Percentiles rank a stretch among this genome's conserved stretches.
Conservation (phyloP, 2,888 invertebrate genomes). For the Azorinus chamasolen region DNA sequence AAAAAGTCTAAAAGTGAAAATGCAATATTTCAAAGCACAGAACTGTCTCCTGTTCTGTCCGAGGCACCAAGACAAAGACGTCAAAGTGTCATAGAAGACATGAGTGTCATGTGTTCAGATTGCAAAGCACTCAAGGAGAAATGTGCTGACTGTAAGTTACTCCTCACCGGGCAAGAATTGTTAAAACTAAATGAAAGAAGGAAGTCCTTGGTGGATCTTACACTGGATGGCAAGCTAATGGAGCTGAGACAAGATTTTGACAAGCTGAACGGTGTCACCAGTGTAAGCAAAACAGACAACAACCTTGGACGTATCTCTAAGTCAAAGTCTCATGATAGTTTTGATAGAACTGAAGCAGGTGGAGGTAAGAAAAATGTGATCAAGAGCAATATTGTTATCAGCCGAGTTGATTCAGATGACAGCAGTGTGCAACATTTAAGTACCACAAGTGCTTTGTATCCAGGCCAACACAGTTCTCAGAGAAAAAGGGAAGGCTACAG, state of each 20-base stretch:
- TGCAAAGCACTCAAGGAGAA: constrained; percentile 37
- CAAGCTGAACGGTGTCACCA: constrained; percentile 27
- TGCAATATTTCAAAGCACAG: neutral
- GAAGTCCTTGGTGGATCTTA: constrained; percentile 11
- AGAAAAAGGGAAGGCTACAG: no score
- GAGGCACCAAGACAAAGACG: constrained; percentile 12
- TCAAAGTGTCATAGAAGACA: constrained; percentile 43
- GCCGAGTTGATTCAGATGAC: no score
- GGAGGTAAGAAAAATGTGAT: no score
- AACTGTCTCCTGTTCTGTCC: no score
- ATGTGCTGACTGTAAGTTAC: constrained; percentile 42
- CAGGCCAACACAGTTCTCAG: no score
- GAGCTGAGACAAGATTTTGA: neutral
- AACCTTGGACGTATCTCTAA: no score
- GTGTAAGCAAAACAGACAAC: no score
- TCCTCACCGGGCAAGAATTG: constrained; percentile 38
- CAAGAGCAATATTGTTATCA: no score
- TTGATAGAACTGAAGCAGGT: no score
- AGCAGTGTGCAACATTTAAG: no score
- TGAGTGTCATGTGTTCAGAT: constrained; percentile 43
- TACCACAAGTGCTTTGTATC: no score
- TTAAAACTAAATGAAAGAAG: constrained; percentile 38
- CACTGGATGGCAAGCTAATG: neutral
- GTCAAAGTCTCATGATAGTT: no score
- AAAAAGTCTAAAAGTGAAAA: constrained; percentile 1